Percentiles rank a stretch among this genome's conserved stretches.
Evolutionary conservation across 1,140 invertebrate species (phyloP).

Genomic region (Coptotermes formosanus): DNA sequence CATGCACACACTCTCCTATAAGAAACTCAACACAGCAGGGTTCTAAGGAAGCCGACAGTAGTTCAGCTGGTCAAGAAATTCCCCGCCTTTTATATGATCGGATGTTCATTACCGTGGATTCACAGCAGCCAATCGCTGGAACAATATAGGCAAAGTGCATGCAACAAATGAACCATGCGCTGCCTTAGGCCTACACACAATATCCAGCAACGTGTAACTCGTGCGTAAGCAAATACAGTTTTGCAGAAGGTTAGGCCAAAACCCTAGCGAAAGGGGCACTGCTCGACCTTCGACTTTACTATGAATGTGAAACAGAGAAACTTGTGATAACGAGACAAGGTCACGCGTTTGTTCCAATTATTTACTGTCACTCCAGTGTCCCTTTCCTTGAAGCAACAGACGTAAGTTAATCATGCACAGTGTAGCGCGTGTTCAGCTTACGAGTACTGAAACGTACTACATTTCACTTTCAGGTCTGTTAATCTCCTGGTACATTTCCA

Average conservation of each 20-base stretch:
- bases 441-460: not conserved
- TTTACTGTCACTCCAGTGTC: not conserved
- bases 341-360: not conserved
- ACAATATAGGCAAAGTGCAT: too few species aligned
- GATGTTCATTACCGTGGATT: too few species aligned
- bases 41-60: too few species aligned
- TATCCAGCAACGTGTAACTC: too few species aligned
- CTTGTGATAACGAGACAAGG: not conserved
- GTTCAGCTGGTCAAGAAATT: too few species aligned
- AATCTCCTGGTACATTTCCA: constrained; percentile 10
- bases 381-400: not conserved
- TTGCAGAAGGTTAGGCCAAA: not conserved
- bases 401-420: not conserved
- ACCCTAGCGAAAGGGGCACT: not conserved
- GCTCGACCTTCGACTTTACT: not conserved
- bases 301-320: not conserved
- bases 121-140: too few species aligned
- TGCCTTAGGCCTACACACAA: too few species aligned
- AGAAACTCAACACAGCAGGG: too few species aligned
- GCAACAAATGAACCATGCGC: too few species aligned
- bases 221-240: too few species aligned
- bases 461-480: constrained; percentile 1
- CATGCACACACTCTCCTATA: too few species aligned
- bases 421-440: not conserved
- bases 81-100: too few species aligned